These are phyloP conservation scores for Gymnogyps californianus DNA, from an alignment of 2,113 vertebrate genomes.

Conservation along the genomic window DNA sequence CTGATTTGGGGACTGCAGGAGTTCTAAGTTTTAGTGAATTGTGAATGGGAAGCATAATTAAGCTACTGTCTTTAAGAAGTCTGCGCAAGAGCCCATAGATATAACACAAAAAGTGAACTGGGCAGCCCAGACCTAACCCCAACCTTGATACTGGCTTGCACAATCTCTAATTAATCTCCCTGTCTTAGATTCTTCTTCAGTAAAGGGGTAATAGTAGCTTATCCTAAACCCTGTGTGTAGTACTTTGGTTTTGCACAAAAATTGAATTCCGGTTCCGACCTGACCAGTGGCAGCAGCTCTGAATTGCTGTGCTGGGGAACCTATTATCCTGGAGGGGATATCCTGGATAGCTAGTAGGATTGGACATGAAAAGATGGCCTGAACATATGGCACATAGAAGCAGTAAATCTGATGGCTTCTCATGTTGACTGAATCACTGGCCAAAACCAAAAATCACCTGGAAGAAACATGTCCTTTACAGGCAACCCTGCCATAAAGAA, in stretches of 20 bases:
- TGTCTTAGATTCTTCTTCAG: neutral
- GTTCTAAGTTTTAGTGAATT: neutral
- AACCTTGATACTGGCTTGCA: neutral
- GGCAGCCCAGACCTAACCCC: neutral
- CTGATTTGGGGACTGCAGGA: neutral
- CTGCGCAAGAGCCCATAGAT: neutral
- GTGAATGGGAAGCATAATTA: neutral
- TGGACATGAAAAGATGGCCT: neutral
- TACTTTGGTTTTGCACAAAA: neutral
- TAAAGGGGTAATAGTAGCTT: neutral
- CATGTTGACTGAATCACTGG: neutral
- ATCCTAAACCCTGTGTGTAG: neutral
- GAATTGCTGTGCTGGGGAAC: neutral
- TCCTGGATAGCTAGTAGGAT: no score
- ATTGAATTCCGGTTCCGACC: neutral
- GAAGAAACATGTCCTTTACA: neutral
- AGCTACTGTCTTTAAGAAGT: neutral
- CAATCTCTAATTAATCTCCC: neutral
- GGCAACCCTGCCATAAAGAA: neutral
- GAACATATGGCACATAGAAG: neutral
- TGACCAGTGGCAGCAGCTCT: neutral
- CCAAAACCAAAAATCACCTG: neutral
- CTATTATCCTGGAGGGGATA: neutral
- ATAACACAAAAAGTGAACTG: neutral
- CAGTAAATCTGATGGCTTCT: neutral